Evolutionary conservation across 2,888 invertebrate species (phyloP).

Genomic region (Dusona sp.): DNA sequence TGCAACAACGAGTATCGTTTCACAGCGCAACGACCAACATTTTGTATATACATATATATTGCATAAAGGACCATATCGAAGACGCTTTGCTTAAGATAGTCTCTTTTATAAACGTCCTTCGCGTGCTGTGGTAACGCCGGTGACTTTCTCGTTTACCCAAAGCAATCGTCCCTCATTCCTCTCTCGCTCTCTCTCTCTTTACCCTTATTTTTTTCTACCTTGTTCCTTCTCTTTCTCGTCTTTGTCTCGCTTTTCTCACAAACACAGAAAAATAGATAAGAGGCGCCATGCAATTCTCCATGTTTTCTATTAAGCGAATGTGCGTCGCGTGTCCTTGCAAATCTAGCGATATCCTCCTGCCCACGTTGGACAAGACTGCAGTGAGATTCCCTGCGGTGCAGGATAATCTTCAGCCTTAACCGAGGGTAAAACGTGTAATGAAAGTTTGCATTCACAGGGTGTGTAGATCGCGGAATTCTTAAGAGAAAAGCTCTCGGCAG

Average conservation of each 20-base stretch:
- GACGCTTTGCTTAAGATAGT: slow-evolving; percentile 55
- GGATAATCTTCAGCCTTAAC: neutral
- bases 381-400: slow-evolving; percentile 22
- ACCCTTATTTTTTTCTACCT: neutral
- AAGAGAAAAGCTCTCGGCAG: neutral
- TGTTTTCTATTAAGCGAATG: slow-evolving; percentile 42
- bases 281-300: slow-evolving; percentile 34
- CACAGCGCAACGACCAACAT: slow-evolving; percentile 40
- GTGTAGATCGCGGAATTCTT: neutral
- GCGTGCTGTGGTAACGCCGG: slow-evolving; percentile 10
- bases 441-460: neutral
- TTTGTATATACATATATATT: slow-evolving; percentile 14
- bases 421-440: neutral
- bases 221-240: slow-evolving; percentile 17
- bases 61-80: slow-evolving; percentile 20
- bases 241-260: slow-evolving; percentile 16
- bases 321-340: slow-evolving; percentile 33
- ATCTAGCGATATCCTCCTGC: slow-evolving; percentile 4
- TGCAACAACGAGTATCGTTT: slow-evolving; percentile 50
- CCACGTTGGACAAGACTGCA: slow-evolving; percentile 12
- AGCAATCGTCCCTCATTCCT: slow-evolving; percentile 16
- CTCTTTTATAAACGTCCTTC: slow-evolving; percentile 53
- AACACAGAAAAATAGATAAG: slow-evolving; percentile 52
- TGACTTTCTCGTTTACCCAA: slow-evolving; percentile 54
- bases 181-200: neutral